These are phyloP conservation scores for Ditula angustiorana DNA, from an alignment of 2,888 invertebrate species.

Conservation along the genomic window DNA sequence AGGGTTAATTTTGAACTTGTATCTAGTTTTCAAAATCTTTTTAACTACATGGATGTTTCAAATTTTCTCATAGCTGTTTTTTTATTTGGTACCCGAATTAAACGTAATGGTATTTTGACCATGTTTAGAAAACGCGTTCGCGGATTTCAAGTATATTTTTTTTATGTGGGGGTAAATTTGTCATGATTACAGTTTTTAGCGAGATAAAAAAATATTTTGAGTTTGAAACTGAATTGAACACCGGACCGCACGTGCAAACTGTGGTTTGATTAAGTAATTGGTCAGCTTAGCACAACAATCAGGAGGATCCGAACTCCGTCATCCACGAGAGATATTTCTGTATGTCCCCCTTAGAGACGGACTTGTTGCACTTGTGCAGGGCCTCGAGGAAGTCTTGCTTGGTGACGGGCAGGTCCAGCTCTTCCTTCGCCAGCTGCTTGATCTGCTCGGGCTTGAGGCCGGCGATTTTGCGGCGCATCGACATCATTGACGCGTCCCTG, in stretches of 20 bases:
- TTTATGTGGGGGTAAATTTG: too few species aligned
- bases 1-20: too few species aligned
- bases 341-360: slow-evolving; percentile 97
- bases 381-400: slow-evolving; percentile 96
- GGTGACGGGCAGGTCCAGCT: slow-evolving; percentile 97
- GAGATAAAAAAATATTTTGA: too few species aligned
- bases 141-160: too few species aligned
- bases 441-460: slow-evolving; percentile 98
- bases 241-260: background rate
- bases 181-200: background rate
- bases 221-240: background rate
- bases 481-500: slow-evolving; percentile 99
- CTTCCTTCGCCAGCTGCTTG: slow-evolving; percentile 96
- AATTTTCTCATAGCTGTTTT: too few species aligned
- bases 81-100: too few species aligned
- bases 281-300: slow-evolving; percentile 73
- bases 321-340: slow-evolving; percentile 99
- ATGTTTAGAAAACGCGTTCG: too few species aligned
- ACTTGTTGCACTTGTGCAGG: slow-evolving; percentile 97
- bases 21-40: too few species aligned
- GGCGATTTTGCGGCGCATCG: slow-evolving; percentile 97
- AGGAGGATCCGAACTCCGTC: slow-evolving; percentile 97
- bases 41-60: too few species aligned
- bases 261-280: slow-evolving; percentile 21
- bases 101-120: too few species aligned